Evolutionary conservation across 2,888 invertebrate genomes (phyloP).

Genomic region (Barypeithes pellucidus): DNA sequence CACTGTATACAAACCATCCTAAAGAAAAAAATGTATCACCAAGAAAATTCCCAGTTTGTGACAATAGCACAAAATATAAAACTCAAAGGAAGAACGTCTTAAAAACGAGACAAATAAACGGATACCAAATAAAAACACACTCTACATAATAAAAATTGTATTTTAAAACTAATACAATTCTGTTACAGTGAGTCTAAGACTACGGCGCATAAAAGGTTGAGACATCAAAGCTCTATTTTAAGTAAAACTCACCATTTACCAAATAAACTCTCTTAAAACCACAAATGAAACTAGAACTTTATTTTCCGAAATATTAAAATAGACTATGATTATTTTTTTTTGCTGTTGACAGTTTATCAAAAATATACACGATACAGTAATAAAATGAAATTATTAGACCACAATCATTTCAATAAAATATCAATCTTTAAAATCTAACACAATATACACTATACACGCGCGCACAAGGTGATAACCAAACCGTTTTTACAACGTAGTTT

Average conservation of each 20-base stretch:
- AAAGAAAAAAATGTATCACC: too few species aligned
- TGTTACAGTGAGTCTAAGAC: slow-evolving; percentile 45
- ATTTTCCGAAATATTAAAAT: slow-evolving; percentile 41
- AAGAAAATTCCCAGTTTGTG: too few species aligned
- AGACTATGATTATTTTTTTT: slow-evolving; percentile 33
- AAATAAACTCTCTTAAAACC: slow-evolving; percentile 27
- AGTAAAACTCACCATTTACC: slow-evolving; percentile 30
- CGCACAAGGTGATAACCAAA: neutral
- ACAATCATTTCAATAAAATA: slow-evolving; percentile 43
- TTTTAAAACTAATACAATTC: slow-evolving; percentile 62
- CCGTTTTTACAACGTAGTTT: neutral
- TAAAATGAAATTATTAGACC: slow-evolving; percentile 44
- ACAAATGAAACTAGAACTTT: slow-evolving; percentile 17
- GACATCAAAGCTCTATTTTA: slow-evolving; percentile 43
- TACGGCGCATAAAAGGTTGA: slow-evolving; percentile 45
- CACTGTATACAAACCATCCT: too few species aligned
- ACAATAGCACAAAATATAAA: too few species aligned
- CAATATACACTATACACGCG: slow-evolving; percentile 57
- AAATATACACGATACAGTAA: slow-evolving; percentile 39
- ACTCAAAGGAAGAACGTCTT: too few species aligned
- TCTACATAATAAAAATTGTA: slow-evolving; percentile 62
- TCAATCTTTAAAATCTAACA: slow-evolving; percentile 59
- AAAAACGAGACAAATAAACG: too few species aligned
- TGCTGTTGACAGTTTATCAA: slow-evolving; percentile 36
- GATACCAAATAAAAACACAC: slow-evolving; percentile 35